Conservation (phyloP, 2,888 invertebrate species). For the Melinaea menophilus region DNA sequence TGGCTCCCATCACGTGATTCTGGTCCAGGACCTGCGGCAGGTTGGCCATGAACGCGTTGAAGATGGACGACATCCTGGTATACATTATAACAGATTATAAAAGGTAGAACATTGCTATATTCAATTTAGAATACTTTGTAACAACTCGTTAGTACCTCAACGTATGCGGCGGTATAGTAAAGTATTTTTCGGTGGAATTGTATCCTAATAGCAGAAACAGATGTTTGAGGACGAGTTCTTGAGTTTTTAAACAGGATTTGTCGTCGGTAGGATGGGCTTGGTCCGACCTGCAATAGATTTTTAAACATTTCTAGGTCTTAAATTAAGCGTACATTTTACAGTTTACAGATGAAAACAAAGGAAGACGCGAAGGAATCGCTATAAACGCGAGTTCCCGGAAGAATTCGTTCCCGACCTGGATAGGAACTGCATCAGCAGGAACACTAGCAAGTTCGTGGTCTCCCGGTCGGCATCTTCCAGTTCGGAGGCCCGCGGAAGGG, state of each 20-base stretch:
- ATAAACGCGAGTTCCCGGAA: no score
- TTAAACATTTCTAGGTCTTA: no score
- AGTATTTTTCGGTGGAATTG: constrained; percentile 92
- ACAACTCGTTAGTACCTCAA: constrained; percentile 78
- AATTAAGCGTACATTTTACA: no score
- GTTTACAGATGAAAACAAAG: no score
- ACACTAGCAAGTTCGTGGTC: constrained; percentile 95
- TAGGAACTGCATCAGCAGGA: constrained; percentile 97
- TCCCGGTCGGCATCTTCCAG: constrained; percentile 96
- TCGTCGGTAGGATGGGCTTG: constrained; percentile 92
- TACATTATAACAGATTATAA: background rate
- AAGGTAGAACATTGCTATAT: background rate
- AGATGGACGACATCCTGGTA: constrained; percentile 91
- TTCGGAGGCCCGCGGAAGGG: constrained; percentile 93
- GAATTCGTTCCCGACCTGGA: constrained; percentile 68
- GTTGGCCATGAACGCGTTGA: constrained; percentile 96
- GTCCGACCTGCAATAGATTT: constrained; percentile 56
- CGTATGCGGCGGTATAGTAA: constrained; percentile 92
- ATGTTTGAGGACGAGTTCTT: constrained; percentile 93
- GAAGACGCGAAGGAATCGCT: no score
- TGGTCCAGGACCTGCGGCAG: constrained; percentile 96
- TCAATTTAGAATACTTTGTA: background rate
- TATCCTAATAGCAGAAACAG: constrained; percentile 95
- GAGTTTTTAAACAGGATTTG: constrained; percentile 86
- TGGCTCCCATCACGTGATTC: constrained; percentile 95